These are phyloP conservation scores for Pachydiplax longipennis DNA, from an alignment of 2,888 invertebrate species.

Conservation along the genomic window DNA sequence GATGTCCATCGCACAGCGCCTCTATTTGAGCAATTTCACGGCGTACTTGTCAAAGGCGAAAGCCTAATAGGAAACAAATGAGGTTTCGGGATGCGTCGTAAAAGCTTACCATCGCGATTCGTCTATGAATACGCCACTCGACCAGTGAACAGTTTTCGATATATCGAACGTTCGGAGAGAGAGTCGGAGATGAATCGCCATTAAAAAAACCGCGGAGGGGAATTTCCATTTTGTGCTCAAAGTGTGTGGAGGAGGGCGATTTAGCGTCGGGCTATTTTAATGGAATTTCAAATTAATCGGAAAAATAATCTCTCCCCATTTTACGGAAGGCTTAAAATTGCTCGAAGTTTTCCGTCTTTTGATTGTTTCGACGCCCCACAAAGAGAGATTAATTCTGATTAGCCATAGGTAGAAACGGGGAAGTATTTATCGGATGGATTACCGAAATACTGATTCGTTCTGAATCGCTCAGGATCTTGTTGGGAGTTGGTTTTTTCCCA, in stretches of 20 bases:
- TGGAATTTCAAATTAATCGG: background rate
- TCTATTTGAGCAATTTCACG: background rate
- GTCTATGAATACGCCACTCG: background rate
- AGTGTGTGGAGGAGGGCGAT: background rate
- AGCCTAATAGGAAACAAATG: background rate
- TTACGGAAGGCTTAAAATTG: background rate
- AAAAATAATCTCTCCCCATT: background rate
- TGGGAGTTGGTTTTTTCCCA: no score
- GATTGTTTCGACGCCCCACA: background rate
- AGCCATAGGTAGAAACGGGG: no score
- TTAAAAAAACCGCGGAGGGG: background rate
- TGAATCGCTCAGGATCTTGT: no score
- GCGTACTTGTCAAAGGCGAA: background rate
- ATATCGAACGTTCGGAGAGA: background rate
- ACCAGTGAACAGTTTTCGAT: background rate
- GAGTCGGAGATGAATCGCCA: background rate
- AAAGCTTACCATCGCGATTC: background rate
- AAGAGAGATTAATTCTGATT: background rate
- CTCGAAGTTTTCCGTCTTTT: background rate
- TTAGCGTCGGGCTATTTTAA: background rate
- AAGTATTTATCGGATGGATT: no score
- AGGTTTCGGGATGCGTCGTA: background rate
- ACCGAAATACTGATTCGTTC: no score
- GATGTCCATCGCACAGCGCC: background rate
- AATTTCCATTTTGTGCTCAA: background rate